phyloP scores from a whole-genome alignment of 2,888 invertebrate species.

The Drepana falcataria region DNA sequence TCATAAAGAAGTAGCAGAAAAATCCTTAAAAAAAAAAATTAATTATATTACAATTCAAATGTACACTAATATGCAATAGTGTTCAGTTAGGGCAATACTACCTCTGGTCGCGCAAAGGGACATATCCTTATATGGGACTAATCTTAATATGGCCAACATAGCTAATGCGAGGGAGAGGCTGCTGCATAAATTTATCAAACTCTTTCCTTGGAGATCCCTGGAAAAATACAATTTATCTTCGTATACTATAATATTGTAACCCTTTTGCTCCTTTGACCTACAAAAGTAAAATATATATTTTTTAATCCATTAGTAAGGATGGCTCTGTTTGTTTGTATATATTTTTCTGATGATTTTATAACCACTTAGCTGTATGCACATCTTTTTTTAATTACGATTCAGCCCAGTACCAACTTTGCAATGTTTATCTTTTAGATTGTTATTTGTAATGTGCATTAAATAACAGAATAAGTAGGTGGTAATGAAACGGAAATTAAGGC shows the following conservation, averaged over 20 bases:
- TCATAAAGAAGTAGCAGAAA: constrained; percentile 75
- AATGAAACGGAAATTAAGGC: too few relatives aligned
- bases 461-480: too few relatives aligned
- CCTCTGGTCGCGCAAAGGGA: constrained; percentile 53
- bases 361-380: too few relatives aligned
- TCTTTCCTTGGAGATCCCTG: constrained; percentile 66
- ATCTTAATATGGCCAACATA: constrained; percentile 44
- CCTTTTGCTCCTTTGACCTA: too few relatives aligned
- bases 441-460: too few relatives aligned
- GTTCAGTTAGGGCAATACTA: constrained; percentile 14
- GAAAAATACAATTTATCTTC: constrained; percentile 12
- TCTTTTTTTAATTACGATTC: too few relatives aligned
- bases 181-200: constrained; percentile 53
- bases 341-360: too few relatives aligned
- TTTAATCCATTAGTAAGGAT: too few relatives aligned
- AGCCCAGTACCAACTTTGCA: too few relatives aligned
- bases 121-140: constrained; percentile 45
- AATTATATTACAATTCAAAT: not conserved
- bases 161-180: constrained; percentile 46
- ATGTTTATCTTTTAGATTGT: too few relatives aligned
- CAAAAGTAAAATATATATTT: too few relatives aligned
- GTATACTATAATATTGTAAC: not conserved
- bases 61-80: not conserved
- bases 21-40: constrained; percentile 60
- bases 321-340: too few relatives aligned